Percentiles rank a stretch among this genome's conserved stretches.
These are phyloP conservation scores for Papilio aristodemus DNA, from an alignment of 1,140 invertebrate genomes.

Conservation along the genomic window DNA sequence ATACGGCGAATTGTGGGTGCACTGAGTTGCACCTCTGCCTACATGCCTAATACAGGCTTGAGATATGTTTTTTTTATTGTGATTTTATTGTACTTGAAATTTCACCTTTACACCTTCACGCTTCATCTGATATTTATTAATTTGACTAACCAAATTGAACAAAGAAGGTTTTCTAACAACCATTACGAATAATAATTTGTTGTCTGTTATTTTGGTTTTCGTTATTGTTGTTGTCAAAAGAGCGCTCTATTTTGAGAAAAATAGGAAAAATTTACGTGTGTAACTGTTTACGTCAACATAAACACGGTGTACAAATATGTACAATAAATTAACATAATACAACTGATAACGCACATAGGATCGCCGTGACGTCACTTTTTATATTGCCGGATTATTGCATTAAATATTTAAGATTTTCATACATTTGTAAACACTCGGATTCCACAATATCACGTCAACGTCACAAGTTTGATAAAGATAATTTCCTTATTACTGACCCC, in stretches of 20 bases:
- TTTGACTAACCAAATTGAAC: too few species aligned
- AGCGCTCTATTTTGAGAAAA: not conserved
- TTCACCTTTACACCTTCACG: not conserved
- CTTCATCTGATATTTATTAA: too few species aligned
- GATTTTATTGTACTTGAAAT: not conserved
- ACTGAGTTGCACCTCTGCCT: too few species aligned
- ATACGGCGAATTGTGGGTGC: too few species aligned
- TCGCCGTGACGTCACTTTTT: constrained; percentile 16
- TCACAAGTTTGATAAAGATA: not conserved
- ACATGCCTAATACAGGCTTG: too few species aligned
- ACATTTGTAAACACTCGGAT: not conserved
- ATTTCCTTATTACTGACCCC: not conserved
- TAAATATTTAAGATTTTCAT: constrained; percentile 9
- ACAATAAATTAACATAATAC: constrained; percentile 17
- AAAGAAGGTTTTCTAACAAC: too few species aligned
- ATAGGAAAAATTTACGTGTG: not conserved
- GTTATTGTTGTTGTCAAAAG: not conserved
- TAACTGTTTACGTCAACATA: not conserved
- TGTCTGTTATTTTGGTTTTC: not conserved
- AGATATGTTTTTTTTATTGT: too few species aligned
- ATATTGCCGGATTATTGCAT: constrained; percentile 17
- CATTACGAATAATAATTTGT: too few species aligned
- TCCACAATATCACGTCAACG: not conserved
- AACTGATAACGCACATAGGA: constrained; percentile 21
- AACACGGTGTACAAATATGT: constrained; percentile 8